Percentiles rank a stretch among this genome's conserved stretches.
Evolutionary conservation across 2,888 invertebrate species (phyloP).

Genomic region (Prostheceraeus crozeri): DNA sequence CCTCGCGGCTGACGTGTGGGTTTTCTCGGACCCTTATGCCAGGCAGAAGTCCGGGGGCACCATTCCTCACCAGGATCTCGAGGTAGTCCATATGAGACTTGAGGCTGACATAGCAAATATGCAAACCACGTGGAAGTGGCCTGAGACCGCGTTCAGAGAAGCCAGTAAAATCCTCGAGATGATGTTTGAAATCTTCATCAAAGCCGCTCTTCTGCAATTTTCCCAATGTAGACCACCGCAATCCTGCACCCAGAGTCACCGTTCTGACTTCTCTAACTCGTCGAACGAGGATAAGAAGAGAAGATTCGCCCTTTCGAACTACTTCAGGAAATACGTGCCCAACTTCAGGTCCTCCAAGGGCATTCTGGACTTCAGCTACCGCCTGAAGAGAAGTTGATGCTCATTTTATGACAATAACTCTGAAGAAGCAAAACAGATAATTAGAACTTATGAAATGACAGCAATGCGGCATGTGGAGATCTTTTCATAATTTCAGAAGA

Average conservation of each 20-base stretch:
- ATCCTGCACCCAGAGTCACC: constrained; percentile 72
- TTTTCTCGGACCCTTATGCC: constrained; percentile 85
- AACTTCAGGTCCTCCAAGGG: constrained; percentile 80
- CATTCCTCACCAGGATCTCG: constrained; percentile 80
- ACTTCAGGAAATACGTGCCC: constrained; percentile 89
- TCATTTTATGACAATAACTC: too few species aligned
- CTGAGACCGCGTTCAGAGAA: constrained; percentile 58
- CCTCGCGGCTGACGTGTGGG: constrained; percentile 86
- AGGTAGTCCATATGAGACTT: constrained; percentile 90
- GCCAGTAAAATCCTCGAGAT: constrained; percentile 1
- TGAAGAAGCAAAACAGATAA: too few species aligned
- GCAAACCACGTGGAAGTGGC: constrained; percentile 75
- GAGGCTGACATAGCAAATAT: constrained; percentile 89
- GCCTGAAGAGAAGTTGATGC: too few species aligned
- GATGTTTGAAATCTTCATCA: constrained; percentile 27
- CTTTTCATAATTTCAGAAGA: too few species aligned
- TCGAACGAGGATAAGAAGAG: constrained; percentile 73
- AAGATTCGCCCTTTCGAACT: constrained; percentile 75
- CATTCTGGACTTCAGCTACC: constrained; percentile 63
- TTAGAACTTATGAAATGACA: too few species aligned
- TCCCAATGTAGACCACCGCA: constrained; percentile 80
- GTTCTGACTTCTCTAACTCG: constrained; percentile 66
- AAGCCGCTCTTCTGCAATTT: constrained; percentile 64
- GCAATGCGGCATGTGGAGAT: too few species aligned
- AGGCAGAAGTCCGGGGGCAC: constrained; percentile 86